phyloP scores from a whole-genome alignment of 2,797 vertebrate genomes.

The Muscicapa striata region DNA sequence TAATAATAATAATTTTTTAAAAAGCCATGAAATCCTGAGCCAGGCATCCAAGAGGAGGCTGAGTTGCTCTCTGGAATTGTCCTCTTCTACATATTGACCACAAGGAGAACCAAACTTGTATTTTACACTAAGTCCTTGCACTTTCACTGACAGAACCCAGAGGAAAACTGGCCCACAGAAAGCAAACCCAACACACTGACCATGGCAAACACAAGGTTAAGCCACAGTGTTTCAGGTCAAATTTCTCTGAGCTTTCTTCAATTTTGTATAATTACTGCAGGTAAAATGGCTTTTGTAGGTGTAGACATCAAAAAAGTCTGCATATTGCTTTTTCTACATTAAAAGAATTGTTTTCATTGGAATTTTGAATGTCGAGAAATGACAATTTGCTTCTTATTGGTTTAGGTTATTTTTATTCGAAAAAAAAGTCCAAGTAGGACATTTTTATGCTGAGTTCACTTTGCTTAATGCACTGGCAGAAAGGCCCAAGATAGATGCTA shows the following conservation, averaged over 20 bases:
- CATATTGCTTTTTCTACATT: neutral
- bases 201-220: neutral
- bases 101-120: fast-evolving
- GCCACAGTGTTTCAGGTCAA: fast-evolving
- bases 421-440: fast-evolving
- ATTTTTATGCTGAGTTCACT: neutral
- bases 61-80: neutral
- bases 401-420: fast-evolving
- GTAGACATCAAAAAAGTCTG: fast-evolving
- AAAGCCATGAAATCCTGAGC: neutral
- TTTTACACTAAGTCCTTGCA: neutral
- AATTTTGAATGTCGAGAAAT: neutral
- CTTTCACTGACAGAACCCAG: neutral
- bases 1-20: fast-evolving
- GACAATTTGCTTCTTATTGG: fast-evolving
- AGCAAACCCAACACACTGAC: neutral
- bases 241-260: neutral
- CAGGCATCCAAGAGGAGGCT: neutral
- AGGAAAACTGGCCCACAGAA: neutral
- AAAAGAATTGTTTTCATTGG: neutral
- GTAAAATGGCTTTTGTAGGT: neutral
- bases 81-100: neutral
- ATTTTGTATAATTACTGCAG: neutral
- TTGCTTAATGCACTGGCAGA: neutral
- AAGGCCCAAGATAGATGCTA: neutral